Evolutionary conservation across 1,140 invertebrate species (phyloP), one percentile per base, ranked within the genome.

Genomic region (Hycleus cichorii): DNA sequence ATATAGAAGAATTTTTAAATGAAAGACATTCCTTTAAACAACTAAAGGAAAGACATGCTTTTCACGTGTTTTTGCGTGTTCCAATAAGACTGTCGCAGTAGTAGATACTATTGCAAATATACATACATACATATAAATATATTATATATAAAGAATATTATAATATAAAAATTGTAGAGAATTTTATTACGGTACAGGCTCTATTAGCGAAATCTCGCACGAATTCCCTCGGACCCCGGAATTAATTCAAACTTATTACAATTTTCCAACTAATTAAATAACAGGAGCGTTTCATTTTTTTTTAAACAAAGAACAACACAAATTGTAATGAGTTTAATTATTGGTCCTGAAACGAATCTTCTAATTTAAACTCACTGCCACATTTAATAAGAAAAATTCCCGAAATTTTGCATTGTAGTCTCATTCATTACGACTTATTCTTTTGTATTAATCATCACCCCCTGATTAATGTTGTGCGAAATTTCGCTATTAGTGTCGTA

Each of bases 51-150:
- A 42, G 9, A 42, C 9, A 42, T 60, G 64, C 64, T 63, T 65
- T 45, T 62, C 64, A 64, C 63, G 60, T 66, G 52, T 52, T 49
- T 32, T 40, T 60, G 61, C 65, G 68, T 69, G 68, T 65, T 59
- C 25, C 49, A 58, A 69, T 67, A 68, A 71, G 69, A 71, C 68
- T 69, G 68, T 67, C 57, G 65, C 66, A 62, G 66, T 32, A 32
- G 40, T 11, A 8, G 40, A 11, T 65, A 60, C 27, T 44, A 51
- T 57, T 64, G 58, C 58, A 53, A 59, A 42, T 42, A 42, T 42
- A 32, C 4, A 32, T 32, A 32, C 7, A 32, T 32, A 32, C 32
- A 32, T 32, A 32, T 32, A 42, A 42, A 42, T 42, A 42, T 42
- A 8, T 8, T 42, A 32, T 32, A 32, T 32, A 32, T 32, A 32